Evolutionary conservation across 2,888 invertebrate species (phyloP).

Genomic region (Glyphotaelius pellucidus): DNA sequence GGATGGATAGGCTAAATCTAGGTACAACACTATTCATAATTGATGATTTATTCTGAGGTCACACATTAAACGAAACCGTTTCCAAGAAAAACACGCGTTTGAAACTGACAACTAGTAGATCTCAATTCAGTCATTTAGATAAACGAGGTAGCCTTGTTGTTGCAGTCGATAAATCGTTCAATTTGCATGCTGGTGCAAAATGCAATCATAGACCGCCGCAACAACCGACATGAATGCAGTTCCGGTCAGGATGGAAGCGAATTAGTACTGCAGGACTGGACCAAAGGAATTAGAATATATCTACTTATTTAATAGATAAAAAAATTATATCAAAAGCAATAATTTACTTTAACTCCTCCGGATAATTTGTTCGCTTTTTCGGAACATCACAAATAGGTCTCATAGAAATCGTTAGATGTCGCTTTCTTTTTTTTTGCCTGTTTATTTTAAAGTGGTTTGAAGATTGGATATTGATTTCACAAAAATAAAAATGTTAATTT

Average conservation of each 20-base stretch:
- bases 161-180: conserved; percentile 18
- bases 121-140: conserved; percentile 4
- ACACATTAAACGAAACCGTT: background rate
- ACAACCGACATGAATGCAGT: background rate
- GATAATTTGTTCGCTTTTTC: too few species aligned
- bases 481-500: too few species aligned
- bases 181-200: conserved; percentile 7
- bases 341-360: too few species aligned
- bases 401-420: too few species aligned
- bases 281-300: background rate
- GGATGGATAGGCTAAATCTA: too few species aligned
- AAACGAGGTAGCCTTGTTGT: background rate
- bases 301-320: background rate
- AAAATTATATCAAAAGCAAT: too few species aligned
- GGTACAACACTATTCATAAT: too few species aligned
- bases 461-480: too few species aligned
- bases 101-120: background rate
- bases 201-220: background rate
- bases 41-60: background rate
- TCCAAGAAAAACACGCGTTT: background rate
- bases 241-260: background rate
- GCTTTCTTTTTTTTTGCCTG: too few species aligned
- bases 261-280: background rate
- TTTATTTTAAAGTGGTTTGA: too few species aligned
- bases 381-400: too few species aligned